These are phyloP conservation scores for Rhynchophorus ferrugineus DNA, from an alignment of 1,140 invertebrate species.

Conservation along the genomic window DNA sequence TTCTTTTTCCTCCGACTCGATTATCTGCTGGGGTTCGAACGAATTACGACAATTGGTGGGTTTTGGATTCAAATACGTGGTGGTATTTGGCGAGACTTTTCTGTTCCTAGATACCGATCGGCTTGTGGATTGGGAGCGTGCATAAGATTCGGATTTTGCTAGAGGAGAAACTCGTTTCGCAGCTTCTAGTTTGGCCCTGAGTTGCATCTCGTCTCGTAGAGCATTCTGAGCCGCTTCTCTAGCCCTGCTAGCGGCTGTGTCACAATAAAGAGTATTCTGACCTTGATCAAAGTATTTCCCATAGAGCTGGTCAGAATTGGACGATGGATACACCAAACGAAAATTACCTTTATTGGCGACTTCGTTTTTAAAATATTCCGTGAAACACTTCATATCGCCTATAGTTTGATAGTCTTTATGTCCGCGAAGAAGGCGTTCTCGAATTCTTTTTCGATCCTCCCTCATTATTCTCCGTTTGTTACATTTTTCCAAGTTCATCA, in stretches of 20 bases:
- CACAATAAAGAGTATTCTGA: constrained; percentile 62
- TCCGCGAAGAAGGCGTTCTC: constrained; percentile 55
- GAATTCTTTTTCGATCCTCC: constrained; percentile 60
- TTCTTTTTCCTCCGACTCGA: constrained; percentile 56
- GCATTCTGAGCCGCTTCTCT: constrained; percentile 57
- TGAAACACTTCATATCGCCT: background rate
- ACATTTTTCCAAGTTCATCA: constrained; percentile 73
- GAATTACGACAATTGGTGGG: constrained; percentile 38
- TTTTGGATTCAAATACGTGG: too few relatives aligned
- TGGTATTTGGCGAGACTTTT: constrained; percentile 2
- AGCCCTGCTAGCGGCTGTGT: constrained; percentile 68
- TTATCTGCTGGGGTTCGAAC: constrained; percentile 55
- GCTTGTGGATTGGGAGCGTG: background rate
- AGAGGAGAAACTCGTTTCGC: constrained; percentile 29
- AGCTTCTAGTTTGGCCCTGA: constrained; percentile 40
- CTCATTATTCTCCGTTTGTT: constrained; percentile 68
- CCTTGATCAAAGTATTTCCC: constrained; percentile 63
- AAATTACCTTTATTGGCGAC: constrained; percentile 54
- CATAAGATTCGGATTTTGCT: constrained; percentile 14
- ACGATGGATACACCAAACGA: constrained; percentile 38
- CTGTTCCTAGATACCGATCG: constrained; percentile 10
- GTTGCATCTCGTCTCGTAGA: constrained; percentile 55
- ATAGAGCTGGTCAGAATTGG: constrained; percentile 28
- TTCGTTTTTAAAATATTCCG: constrained; percentile 23
- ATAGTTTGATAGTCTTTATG: constrained; percentile 33